Conservation (phyloP, 2,113 vertebrate species). For the Tauraco erythrolophus region DNA sequence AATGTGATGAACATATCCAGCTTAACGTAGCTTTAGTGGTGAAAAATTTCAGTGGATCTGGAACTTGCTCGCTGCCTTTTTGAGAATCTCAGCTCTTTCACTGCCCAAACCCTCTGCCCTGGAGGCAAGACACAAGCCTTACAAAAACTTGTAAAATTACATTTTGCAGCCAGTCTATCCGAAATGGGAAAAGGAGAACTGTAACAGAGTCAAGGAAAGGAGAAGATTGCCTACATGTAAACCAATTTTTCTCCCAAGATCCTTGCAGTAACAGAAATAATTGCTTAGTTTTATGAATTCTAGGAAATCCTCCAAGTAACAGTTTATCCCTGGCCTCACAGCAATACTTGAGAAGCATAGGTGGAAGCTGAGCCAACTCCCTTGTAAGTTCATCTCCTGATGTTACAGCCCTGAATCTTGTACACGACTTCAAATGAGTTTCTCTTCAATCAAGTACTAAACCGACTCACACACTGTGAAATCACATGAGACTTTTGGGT, state of each 20-base stretch:
- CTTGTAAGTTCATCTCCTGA: neutral
- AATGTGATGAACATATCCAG: neutral
- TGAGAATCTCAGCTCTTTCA: neutral
- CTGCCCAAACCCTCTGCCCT: neutral
- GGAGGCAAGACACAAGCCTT: neutral
- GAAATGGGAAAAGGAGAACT: neutral
- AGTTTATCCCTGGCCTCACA: neutral
- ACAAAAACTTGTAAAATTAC: neutral
- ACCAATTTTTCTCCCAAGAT: neutral
- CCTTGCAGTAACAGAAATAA: neutral
- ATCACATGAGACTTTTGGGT: neutral
- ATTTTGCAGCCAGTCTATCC: neutral
- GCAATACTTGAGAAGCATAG: neutral
- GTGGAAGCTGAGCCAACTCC: neutral
- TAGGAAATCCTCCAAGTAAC: neutral
- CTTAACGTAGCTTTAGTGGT: neutral
- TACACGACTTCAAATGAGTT: neutral
- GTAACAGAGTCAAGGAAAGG: neutral
- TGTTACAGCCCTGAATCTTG: neutral
- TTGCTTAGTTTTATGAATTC: slow-evolving; percentile 4
- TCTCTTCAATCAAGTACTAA: neutral
- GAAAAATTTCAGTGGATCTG: neutral
- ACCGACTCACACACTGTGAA: neutral
- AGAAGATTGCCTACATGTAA: neutral
- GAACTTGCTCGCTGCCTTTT: neutral